Base-by-base conservation (phyloP, 2,797 vertebrate genomes). In the Champsocephalus gunnari region DNA sequence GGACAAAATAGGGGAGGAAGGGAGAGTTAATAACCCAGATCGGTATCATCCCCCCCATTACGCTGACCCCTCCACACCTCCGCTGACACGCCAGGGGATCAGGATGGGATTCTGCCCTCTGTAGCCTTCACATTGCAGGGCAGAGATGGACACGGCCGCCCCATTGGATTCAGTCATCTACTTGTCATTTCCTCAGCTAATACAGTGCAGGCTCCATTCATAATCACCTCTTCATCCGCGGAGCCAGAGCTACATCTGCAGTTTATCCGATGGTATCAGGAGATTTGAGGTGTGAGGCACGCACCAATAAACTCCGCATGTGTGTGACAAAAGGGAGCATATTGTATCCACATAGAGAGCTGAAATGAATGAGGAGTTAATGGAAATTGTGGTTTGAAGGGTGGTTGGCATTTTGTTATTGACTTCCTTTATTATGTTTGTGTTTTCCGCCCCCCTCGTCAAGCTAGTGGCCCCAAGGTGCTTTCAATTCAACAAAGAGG, bases 111-210 rank as follows among this genome's bases (percentile, higher is more conserved):
- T 58, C 53, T 57, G 45, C 32, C 47, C 32, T 60, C 6, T 12
- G 47, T 19, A 28, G 28, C 28, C 28, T 28, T 32, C 51, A 53
- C 62, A 34, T 58, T 13, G 2, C 66, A 28, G 71, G 58, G 79
- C 80, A 55, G 75, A 48, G 77, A 75, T 60, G 71, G 69, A 69
- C 73, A 59, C 17, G 8, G 60, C 50, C 3, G 10, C 62, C 47
- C 44, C 79, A 78, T 89, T 85, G 70, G 77, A 81, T 82, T 86
- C 81, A 81, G 82, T 83, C 87, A 77, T 91, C 78, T 79, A 72
- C 82, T 64, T 69, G 80, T 91, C 83, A 90, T 92, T 93, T 94
- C 90, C 90, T 85, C 72, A 1, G 57, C 83, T 91, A 93, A 94
- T 90, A 63, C 17, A 49, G 83, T 47, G 71, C 90, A 91, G 91